Percentiles rank a stretch among this genome's conserved stretches.
Conservation (phyloP, 2,888 invertebrate genomes). For the Patella ulyssiponensis region DNA sequence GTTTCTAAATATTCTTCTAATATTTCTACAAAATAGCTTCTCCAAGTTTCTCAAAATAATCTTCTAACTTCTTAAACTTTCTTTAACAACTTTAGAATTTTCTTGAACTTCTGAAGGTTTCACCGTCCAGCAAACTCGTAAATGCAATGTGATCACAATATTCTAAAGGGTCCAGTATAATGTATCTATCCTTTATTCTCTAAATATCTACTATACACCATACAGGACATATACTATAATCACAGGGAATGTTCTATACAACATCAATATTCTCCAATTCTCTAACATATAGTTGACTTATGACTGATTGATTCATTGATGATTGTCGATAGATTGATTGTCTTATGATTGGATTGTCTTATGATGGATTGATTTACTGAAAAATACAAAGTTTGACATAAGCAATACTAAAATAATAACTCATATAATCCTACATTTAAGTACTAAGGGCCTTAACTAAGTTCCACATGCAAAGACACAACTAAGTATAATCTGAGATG, state of each 20-base stretch:
- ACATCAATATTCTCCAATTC: neutral
- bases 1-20: neutral
- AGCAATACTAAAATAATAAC: no score
- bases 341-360: no score
- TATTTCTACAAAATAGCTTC: neutral
- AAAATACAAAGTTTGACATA: neutral
- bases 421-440: no score
- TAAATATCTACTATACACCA: neutral
- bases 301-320: no score
- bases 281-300: no score
- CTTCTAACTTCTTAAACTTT: neutral
- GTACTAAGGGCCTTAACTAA: no score
- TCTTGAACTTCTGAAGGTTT: neutral
- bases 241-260: neutral
- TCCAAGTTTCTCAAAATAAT: neutral
- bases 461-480: no score
- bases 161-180: neutral
- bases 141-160: conserved; percentile 3
- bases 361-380: neutral
- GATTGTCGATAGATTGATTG: no score
- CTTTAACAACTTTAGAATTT: neutral
- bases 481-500: no score
- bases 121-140: neutral
- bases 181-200: neutral
- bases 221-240: no score